Evolutionary conservation across 2,113 vertebrate genomes (phyloP), one percentile per base, ranked within the genome.

Genomic region (Neomonachus schauinslandi): DNA sequence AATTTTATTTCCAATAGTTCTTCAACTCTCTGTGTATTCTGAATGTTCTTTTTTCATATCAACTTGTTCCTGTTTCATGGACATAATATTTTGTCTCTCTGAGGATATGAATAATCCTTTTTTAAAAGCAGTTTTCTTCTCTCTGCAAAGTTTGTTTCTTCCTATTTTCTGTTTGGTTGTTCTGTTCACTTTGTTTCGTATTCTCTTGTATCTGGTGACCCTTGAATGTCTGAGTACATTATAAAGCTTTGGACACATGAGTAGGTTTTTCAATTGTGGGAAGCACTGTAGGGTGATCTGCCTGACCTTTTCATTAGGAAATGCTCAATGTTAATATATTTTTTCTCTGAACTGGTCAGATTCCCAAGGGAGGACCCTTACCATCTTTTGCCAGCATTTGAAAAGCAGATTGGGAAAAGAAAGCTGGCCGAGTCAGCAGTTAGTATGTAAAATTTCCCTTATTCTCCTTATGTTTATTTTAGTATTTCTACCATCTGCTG

Each of bases 1-100:
- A 42, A 53, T 76, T 92, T 92, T 69, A 82, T 93, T 96, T 83
- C 15, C 39, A 72, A 77, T 7, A 51, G 24, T 22, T 90, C 26
- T 87, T 82, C 59, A 76, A 57, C 46, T 83, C 24, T 84, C 57
- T 92, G n/a, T 84, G 33, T 49, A 69, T 93, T 81, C 53, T n/a
- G 18, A 93, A 63, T n/a, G 57, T 26, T 86, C 65, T 65, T 91
- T 97, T 76, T 61, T 85, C 18, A 18, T 77, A 76, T 11, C 6
- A n/a, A 81, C 53, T 63, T 91, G 49, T 92, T 96, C 59, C 92
- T 95, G 22, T 86, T 94, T 96, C 59, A 36, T 89, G 33, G 28
- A 36, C 89, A 71, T 92, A 81, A 21, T 85, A 61, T 39, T 33
- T 67, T 92, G n/a, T 85, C 31, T 83, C 28, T 89, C 59, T 82